These are phyloP conservation scores for Poecilia gillii DNA, from an alignment of 2,797 vertebrate species.

Conservation along the genomic window DNA sequence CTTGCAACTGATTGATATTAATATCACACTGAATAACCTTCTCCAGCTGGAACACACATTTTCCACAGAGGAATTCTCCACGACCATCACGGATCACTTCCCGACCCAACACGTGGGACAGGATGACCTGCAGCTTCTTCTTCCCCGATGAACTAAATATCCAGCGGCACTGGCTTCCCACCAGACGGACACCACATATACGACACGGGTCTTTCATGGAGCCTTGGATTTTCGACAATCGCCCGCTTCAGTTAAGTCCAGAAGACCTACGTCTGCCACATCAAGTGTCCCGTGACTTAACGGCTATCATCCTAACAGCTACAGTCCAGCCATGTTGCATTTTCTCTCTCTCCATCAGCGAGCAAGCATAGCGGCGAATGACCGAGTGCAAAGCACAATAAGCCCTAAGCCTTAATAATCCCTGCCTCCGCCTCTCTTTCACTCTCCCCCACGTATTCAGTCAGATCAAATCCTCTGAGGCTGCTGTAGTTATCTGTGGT, in stretches of 20 bases:
- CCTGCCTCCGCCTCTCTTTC: conserved; percentile 72
- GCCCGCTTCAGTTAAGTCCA: conserved; percentile 26
- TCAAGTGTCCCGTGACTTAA: conserved; percentile 35
- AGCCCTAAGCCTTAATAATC: conserved; percentile 81
- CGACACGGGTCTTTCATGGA: conserved; percentile 80
- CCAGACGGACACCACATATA: conserved; percentile 72
- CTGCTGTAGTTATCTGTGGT: conserved; percentile 47
- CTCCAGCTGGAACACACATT: conserved; percentile 82
- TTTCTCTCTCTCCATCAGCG: conserved; percentile 54
- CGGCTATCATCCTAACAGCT: conserved; percentile 38
- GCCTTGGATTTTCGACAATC: conserved; percentile 27
- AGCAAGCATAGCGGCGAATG: conserved; percentile 57
- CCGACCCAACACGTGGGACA: conserved; percentile 78
- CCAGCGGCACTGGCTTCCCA: conserved; percentile 81
- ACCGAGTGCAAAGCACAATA: conserved; percentile 67
- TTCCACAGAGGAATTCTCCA: conserved; percentile 82
- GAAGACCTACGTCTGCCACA: conserved; percentile 35
- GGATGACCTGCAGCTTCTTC: conserved; percentile 76
- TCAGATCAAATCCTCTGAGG: conserved; percentile 69
- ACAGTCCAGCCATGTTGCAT: conserved; percentile 45
- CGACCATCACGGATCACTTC: conserved; percentile 77
- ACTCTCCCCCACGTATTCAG: conserved; percentile 62
- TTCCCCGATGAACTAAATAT: conserved; percentile 78
- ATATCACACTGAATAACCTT: conserved; percentile 78
- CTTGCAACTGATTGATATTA: conserved; percentile 70